A percentile compares a stretch with the other conserved stretches of the same genome.
Evolutionary conservation across 2,888 invertebrate genomes (phyloP).

Genomic region (Sphecodes monilicornis): DNA sequence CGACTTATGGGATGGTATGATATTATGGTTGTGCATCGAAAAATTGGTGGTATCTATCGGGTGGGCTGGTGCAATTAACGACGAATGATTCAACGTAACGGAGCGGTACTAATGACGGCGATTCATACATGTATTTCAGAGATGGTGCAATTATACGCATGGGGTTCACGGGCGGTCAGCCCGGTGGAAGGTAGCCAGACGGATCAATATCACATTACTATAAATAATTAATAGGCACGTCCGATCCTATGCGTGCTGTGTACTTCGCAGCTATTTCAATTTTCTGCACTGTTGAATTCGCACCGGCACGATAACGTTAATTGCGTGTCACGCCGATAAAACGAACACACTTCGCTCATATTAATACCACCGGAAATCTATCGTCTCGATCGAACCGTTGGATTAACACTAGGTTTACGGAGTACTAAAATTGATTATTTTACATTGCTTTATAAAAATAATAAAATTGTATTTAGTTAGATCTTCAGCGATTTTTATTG

Average conservation of each 20-base stretch:
- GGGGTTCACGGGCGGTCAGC: constrained; percentile 69
- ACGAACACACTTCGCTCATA: neutral
- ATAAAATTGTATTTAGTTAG: too few relatives aligned
- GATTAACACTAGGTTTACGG: neutral
- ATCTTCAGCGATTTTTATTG: too few relatives aligned
- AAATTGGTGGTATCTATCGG: constrained; percentile 29
- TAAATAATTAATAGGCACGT: constrained; percentile 80
- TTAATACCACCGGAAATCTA: neutral
- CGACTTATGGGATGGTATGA: too few relatives aligned
- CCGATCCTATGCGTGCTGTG: constrained; percentile 55
- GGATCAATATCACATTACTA: constrained; percentile 83
- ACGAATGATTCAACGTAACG: constrained; percentile 44
- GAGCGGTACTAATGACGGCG: constrained; percentile 52
- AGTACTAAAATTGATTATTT: too few relatives aligned
- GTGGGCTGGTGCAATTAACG: constrained; percentile 44
- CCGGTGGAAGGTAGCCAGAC: constrained; percentile 76
- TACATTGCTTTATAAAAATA: too few relatives aligned
- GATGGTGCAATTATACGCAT: constrained; percentile 45
- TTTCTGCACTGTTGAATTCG: constrained; percentile 43
- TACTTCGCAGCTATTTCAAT: constrained; percentile 59
- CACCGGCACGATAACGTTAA: constrained; percentile 28
- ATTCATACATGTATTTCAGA: constrained; percentile 42
- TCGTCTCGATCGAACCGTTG: neutral
- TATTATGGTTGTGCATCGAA: neutral
- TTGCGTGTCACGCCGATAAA: constrained; percentile 27